These are phyloP conservation scores for Staurois parvus DNA, from an alignment of 2,797 vertebrate species.

Conservation along the genomic window DNA sequence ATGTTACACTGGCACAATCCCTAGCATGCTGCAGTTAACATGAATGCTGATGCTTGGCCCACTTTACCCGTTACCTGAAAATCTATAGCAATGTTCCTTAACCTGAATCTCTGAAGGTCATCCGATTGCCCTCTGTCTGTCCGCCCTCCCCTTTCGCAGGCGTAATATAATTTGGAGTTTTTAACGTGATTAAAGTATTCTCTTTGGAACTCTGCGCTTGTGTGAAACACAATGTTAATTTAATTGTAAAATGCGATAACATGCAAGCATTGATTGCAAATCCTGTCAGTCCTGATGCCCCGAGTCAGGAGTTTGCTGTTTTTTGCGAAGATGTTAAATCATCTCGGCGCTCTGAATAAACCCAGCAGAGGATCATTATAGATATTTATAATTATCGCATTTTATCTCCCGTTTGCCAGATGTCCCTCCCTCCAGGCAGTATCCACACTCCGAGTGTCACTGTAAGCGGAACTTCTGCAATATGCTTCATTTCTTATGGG, in stretches of 20 bases:
- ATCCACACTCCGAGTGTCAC: not conserved
- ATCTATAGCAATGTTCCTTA: not conserved
- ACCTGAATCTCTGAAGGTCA: not conserved
- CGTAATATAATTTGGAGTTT: slow-evolving; percentile 19
- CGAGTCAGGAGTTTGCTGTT: not conserved
- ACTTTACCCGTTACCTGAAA: not conserved
- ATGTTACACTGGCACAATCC: no score
- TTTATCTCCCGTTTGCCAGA: slow-evolving; percentile 17
- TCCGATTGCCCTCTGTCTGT: not conserved
- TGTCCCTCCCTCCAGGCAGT: slow-evolving; percentile 30
- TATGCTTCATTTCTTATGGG: slow-evolving; percentile 7
- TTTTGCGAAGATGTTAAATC: not conserved
- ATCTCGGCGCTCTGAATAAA: not conserved
- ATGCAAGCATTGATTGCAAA: slow-evolving; percentile 5
- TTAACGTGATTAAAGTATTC: slow-evolving; percentile 23
- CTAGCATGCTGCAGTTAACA: no score
- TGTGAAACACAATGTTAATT: slow-evolving; percentile 15
- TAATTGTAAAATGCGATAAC: slow-evolving; percentile 22
- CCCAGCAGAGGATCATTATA: slow-evolving; percentile 10
- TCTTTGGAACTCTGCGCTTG: slow-evolving; percentile 27
- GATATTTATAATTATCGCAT: slow-evolving; percentile 32
- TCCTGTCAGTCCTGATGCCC: slow-evolving; percentile 4
- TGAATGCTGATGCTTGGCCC: no score
- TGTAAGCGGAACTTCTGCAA: not conserved
- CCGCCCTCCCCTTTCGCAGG: slow-evolving; percentile 1